Percentiles rank a stretch among this genome's conserved stretches.
Evolutionary conservation across 2,888 invertebrate species (phyloP).

Genomic region (Eutolmus rufibarbis): DNA sequence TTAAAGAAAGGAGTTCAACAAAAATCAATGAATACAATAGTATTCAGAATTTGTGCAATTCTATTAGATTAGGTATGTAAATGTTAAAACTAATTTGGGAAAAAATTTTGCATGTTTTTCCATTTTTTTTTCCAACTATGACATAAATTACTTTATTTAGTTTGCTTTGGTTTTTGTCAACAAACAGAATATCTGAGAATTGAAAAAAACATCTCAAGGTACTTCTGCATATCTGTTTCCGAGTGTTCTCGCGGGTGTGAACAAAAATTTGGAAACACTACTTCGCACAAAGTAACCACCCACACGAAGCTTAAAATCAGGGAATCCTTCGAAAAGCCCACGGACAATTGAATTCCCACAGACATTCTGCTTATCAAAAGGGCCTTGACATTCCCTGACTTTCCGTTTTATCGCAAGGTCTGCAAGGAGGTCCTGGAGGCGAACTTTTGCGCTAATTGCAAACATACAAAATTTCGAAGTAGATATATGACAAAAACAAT

Average conservation of each 20-base stretch:
- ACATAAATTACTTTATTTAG: no score
- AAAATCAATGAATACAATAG: no score
- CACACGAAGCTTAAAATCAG: not conserved
- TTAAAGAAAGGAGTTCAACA: no score
- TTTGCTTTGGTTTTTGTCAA: not conserved
- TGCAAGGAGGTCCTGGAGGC: not conserved
- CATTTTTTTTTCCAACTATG: no score
- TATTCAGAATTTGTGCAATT: no score
- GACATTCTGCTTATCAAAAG: not conserved
- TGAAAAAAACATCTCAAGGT: not conserved
- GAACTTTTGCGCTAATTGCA: not conserved
- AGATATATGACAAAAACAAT: not conserved
- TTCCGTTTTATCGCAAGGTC: not conserved
- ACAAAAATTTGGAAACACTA: not conserved
- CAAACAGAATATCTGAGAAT: not conserved
- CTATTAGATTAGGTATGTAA: no score
- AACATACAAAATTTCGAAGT: not conserved
- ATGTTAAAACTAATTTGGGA: no score
- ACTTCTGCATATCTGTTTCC: not conserved
- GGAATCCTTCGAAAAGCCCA: not conserved
- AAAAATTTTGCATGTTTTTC: no score
- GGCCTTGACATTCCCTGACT: not conserved
- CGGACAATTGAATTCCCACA: not conserved
- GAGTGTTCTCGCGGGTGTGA: not conserved
- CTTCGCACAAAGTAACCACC: not conserved